Evolutionary conservation across 2,113 vertebrate genomes (phyloP).

Genomic region (Etheostoma cragini): DNA sequence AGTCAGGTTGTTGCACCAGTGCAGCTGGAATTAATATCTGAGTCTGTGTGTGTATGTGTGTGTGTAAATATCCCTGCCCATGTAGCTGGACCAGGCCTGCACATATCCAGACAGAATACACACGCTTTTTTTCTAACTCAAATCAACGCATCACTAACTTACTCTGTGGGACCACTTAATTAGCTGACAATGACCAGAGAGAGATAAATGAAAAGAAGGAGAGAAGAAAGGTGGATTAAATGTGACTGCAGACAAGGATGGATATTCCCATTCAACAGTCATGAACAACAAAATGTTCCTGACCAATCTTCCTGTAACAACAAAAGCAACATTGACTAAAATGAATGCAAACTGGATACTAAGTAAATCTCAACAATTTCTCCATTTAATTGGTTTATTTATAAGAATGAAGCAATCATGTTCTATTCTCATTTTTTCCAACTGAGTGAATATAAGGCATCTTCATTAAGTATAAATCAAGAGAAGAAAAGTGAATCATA

Average conservation of each 20-base stretch:
- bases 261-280: constrained; percentile 27
- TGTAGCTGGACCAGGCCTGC: neutral
- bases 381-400: neutral
- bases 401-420: neutral
- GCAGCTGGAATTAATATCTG: constrained; percentile 43
- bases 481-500: neutral
- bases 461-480: neutral
- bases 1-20: neutral
- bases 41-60: constrained; percentile 19
- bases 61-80: constrained; percentile 22
- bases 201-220: constrained; percentile 4
- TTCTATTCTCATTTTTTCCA: neutral
- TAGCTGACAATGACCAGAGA: constrained; percentile 35
- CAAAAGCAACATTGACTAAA: too few species aligned
- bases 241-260: neutral
- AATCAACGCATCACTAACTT: constrained; percentile 46
- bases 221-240: constrained; percentile 14
- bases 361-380: neutral
- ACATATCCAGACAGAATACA: constrained; percentile 1
- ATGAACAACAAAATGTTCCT: neutral
- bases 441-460: neutral
- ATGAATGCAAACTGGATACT: neutral
- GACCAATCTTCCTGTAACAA: neutral
- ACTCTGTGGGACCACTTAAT: constrained; percentile 35
- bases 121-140: constrained; percentile 16